A percentile compares a stretch with the other conserved stretches of the same genome.
Conservation (phyloP, 2,113 vertebrate species). For the Eublepharis macularius region DNA sequence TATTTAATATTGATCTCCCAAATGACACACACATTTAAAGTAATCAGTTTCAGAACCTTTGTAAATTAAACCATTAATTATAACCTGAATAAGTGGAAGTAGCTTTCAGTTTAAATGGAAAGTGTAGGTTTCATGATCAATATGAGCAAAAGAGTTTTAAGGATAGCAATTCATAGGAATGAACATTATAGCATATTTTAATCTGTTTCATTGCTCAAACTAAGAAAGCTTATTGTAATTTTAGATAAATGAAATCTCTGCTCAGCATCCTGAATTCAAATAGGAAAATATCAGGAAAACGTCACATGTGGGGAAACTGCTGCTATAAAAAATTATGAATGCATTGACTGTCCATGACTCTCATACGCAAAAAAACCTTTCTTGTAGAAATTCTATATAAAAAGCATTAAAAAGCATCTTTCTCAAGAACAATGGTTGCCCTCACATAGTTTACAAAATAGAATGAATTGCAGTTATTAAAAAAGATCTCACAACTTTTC, state of each 20-base stretch:
- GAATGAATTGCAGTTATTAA: background rate
- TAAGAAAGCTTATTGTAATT: background rate
- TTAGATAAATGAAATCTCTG: background rate
- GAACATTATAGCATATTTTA: background rate
- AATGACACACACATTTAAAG: slow-evolving; percentile 45
- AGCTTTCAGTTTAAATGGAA: slow-evolving; percentile 43
- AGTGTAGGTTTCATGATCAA: slow-evolving; percentile 51
- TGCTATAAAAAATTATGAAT: background rate
- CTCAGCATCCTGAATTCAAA: slow-evolving; percentile 24
- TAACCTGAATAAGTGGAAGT: slow-evolving; percentile 53
- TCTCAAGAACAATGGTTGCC: background rate
- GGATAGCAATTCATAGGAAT: slow-evolving; percentile 15
- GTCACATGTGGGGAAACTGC: slow-evolving; percentile 13
- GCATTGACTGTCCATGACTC: background rate
- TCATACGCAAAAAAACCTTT: slow-evolving; percentile 10
- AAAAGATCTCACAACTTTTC: slow-evolving; percentile 10
- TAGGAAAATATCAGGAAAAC: background rate
- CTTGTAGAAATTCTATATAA: slow-evolving; percentile 10
- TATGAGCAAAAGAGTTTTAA: slow-evolving; percentile 8
- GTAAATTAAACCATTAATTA: slow-evolving; percentile 63
- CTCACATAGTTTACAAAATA: slow-evolving; percentile 15
- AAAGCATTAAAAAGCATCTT: background rate
- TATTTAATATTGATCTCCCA: slow-evolving; percentile 12
- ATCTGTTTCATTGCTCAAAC: accelerated
- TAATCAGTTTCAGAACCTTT: slow-evolving; percentile 50